Evolutionary conservation across 1,140 invertebrate genomes (phyloP).

Genomic region (Lepidurus couesii): DNA sequence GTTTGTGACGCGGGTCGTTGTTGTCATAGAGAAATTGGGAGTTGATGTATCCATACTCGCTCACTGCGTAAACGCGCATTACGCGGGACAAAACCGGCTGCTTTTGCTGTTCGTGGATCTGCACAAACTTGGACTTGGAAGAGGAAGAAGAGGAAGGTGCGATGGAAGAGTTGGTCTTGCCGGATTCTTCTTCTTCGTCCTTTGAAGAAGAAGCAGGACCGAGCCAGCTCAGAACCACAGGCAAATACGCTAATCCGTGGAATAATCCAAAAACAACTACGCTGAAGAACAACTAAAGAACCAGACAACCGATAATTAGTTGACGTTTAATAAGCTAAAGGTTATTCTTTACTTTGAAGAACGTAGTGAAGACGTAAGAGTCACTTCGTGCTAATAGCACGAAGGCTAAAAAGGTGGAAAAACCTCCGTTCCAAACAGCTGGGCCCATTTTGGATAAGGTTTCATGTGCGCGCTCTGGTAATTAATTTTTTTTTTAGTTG

Average conservation of each 20-base stretch:
- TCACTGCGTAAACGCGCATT: not conserved
- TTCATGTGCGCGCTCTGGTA: constrained; percentile 44
- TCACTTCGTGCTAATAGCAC: constrained; percentile 47
- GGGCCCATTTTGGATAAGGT: constrained; percentile 48
- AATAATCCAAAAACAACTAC: constrained; percentile 55
- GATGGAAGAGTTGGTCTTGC: constrained; percentile 27
- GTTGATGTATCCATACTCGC: constrained; percentile 1
- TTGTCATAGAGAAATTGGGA: not conserved
- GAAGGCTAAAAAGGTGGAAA: constrained; percentile 53
- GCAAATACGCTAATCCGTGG: constrained; percentile 53
- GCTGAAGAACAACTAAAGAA: constrained; percentile 48
- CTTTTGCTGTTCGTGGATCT: constrained; percentile 18
- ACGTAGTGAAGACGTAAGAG: constrained; percentile 49
- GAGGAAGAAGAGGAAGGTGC: constrained; percentile 21
- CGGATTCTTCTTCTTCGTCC: constrained; percentile 5
- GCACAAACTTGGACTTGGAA: constrained; percentile 22
- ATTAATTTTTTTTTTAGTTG: constrained; percentile 27
- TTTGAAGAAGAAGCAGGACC: constrained; percentile 46
- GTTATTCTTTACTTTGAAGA: constrained; percentile 48
- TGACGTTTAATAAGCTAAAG: not conserved
- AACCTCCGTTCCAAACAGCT: constrained; percentile 51
- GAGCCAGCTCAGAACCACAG: constrained; percentile 51
- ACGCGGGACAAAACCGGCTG: not conserved
- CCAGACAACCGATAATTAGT: constrained; percentile 14
- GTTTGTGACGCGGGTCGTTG: constrained; percentile 17